Evolutionary conservation across 2,113 vertebrate species (phyloP), one percentile per base, ranked within the genome.

Genomic region (Fulmarus glacialis): DNA sequence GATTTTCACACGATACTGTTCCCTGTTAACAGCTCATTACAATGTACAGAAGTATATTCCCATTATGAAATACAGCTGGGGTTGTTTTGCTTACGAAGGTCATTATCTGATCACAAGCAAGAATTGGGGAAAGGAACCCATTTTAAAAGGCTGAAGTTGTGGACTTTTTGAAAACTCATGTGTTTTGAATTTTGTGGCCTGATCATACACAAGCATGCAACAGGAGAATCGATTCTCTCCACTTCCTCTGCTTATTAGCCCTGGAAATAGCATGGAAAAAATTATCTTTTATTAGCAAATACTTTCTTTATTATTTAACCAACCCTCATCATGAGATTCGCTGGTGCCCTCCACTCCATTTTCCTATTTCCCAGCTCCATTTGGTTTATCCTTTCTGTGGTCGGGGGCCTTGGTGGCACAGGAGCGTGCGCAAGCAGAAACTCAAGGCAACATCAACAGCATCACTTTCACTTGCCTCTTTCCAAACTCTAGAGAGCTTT

Each of bases 1-100:
- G 96, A 94, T 96, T 96, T 97, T 97, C 95, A 96, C 95, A 97
- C 67, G 63, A 95, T 93, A 60, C 93, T 95, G 95, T 96, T 96
- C 82, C 91, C 93, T 92, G 91, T 97, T 96, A 96, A 93, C 93
- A 97, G 97, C 93, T 97, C 96, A 87, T 97, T 97, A 96, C 82
- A 63, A 66, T 53, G 74, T 66, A 95, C 89, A 96, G 91, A 96
- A 97, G 91, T 94, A 88, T 90, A 94, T 88, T 94, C 93, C 75
- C 92, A 73, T 94, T 94, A 95, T 94, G 96, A 95, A 96, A 96
- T 82, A 90, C 96, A 97, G 96, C 96, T 96, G 94, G 91, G 58
- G 23, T 20, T 94, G 94, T 85, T 96, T 96, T 96, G 91, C 96
- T 94, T 85, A 88, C 5, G 1, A 85, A 96, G 91, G 95, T 93